Evolutionary conservation across 2,888 invertebrate species (phyloP).

Genomic region (Lycocerus yunnanus): DNA sequence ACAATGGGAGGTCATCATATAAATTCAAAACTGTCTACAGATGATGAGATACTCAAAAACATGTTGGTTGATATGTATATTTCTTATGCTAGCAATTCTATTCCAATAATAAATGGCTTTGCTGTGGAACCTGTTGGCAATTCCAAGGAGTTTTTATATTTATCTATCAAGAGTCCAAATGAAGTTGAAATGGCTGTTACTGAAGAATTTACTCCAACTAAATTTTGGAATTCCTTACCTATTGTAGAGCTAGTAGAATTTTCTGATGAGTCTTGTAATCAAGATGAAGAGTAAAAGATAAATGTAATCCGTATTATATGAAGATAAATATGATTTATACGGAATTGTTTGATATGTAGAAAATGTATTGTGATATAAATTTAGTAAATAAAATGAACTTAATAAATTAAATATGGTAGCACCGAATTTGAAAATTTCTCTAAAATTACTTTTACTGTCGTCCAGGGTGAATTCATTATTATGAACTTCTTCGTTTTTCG

Average conservation of each 20-base stretch:
- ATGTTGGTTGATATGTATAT: neutral
- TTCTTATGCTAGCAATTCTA: neutral
- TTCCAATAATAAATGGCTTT: neutral
- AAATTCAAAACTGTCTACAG: neutral
- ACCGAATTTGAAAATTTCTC: no score
- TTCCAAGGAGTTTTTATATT: neutral
- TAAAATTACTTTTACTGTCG: no score
- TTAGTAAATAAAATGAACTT: no score
- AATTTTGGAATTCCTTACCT: constrained; percentile 1
- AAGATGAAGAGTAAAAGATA: neutral
- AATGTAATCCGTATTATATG: neutral
- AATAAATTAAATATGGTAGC: no score
- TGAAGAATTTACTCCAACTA: neutral
- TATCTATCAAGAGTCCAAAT: neutral
- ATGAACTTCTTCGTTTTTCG: no score
- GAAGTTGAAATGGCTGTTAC: neutral
- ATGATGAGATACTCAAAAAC: neutral
- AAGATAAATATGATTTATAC: no score
- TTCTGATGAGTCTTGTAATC: neutral
- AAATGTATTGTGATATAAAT: no score
- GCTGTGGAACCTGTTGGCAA: neutral
- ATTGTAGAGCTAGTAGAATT: neutral
- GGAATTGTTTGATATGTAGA: no score
- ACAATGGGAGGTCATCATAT: neutral
- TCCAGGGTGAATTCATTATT: no score